Percentiles rank a stretch among this genome's conserved stretches.
These are phyloP conservation scores for Minunthozetes semirufus DNA, from an alignment of 2,888 invertebrate species.

Conservation along the genomic window DNA sequence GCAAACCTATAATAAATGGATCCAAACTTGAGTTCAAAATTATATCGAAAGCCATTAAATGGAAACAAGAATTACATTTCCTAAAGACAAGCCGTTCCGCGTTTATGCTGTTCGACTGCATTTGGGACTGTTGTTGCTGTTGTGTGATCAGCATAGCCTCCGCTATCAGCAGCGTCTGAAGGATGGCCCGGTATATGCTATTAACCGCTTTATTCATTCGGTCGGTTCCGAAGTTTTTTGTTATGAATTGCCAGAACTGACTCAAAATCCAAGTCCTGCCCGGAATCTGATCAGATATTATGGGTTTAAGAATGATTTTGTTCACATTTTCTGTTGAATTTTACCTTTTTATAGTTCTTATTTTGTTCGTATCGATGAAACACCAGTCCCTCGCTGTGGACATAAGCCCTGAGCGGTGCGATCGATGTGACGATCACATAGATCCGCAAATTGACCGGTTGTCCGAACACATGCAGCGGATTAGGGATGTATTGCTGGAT, in stretches of 20 bases:
- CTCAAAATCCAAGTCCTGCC: slow-evolving; percentile 43
- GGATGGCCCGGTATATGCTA: slow-evolving; percentile 41
- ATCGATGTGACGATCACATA: slow-evolving; percentile 48
- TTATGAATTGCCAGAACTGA: slow-evolving; percentile 43
- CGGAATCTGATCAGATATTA: slow-evolving; percentile 38
- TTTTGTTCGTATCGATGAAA: slow-evolving; percentile 44
- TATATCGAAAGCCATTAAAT: slow-evolving; percentile 47
- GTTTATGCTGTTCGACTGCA: slow-evolving; percentile 15
- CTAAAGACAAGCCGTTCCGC: neutral
- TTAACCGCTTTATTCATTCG: slow-evolving; percentile 41
- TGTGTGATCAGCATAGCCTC: slow-evolving; percentile 39
- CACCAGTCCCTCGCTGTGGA: slow-evolving; percentile 47
- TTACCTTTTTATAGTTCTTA: slow-evolving; percentile 45
- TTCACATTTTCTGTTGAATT: neutral
- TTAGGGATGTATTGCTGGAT: slow-evolving; percentile 43
- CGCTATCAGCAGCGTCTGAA: slow-evolving; percentile 43
- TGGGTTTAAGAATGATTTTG: neutral
- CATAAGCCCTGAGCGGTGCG: slow-evolving; percentile 47
- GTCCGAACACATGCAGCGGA: slow-evolving; percentile 45
- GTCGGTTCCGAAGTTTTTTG: slow-evolving; percentile 42
- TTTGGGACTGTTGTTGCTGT: slow-evolving; percentile 30
- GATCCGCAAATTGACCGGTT: slow-evolving; percentile 46
- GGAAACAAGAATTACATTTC: slow-evolving; percentile 45
- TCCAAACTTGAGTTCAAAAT: slow-evolving; percentile 47
- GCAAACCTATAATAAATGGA: slow-evolving; percentile 44